These are phyloP conservation scores for Hyposmocoma kahamanoa DNA, from an alignment of 1,140 invertebrate genomes.

Conservation along the genomic window DNA sequence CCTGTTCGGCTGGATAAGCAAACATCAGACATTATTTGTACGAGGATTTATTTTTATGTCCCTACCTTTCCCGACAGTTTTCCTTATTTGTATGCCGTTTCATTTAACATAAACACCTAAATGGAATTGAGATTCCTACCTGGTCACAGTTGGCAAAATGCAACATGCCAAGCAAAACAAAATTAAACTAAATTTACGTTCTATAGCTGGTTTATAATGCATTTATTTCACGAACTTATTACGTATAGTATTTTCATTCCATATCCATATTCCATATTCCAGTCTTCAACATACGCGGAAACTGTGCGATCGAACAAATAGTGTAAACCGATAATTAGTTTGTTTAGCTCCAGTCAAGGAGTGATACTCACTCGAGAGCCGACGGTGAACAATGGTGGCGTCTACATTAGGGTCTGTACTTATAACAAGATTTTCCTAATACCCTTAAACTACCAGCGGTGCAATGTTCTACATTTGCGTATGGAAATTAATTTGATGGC, in stretches of 20 bases:
- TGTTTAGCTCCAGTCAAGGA: too few species aligned
- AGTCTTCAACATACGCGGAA: slow-evolving; percentile 32
- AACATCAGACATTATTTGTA: slow-evolving; percentile 18
- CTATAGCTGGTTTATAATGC: background rate
- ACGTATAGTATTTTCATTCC: background rate
- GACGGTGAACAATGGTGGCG: too few species aligned
- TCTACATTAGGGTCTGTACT: too few species aligned
- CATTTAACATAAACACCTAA: too few species aligned
- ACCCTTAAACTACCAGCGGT: too few species aligned
- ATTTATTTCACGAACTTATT: background rate
- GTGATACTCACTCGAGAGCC: too few species aligned
- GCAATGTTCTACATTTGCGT: too few species aligned
- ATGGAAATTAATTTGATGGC: too few species aligned
- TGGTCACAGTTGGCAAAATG: background rate
- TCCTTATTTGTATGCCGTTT: too few species aligned
- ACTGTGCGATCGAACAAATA: slow-evolving; percentile 50
- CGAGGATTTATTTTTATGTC: background rate
- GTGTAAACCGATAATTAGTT: slow-evolving; percentile 64
- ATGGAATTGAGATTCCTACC: background rate
- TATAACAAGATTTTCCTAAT: too few species aligned
- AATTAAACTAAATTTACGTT: background rate
- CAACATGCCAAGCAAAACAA: background rate
- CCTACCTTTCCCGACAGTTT: too few species aligned
- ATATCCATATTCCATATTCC: background rate
- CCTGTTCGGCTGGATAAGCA: slow-evolving; percentile 22